phyloP scores from a whole-genome alignment of 2,888 invertebrate species.

The Saturnia pavonia region DNA sequence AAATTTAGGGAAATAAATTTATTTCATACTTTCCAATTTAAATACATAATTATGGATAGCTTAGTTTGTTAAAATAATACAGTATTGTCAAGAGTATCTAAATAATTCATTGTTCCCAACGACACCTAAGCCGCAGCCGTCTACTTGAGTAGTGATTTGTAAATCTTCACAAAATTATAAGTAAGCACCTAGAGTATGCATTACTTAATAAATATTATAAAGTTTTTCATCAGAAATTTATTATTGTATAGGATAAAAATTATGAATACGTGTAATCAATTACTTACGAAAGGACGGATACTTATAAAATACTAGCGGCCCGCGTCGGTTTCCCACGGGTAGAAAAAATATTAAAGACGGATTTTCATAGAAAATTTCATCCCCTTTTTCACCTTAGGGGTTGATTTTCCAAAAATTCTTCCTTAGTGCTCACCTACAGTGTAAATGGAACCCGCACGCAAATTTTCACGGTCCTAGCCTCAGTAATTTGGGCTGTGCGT shows the following conservation, averaged over 20 bases:
- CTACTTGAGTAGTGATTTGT: constrained; percentile 45
- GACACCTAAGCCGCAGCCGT: constrained; percentile 51
- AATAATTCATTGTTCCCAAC: constrained; percentile 64
- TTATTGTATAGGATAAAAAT: background rate
- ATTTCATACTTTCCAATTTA: background rate
- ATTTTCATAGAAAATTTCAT: too few species aligned
- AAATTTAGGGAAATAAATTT: background rate
- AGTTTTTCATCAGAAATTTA: too few species aligned
- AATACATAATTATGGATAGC: background rate
- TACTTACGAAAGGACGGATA: background rate
- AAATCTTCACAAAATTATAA: constrained; percentile 60
- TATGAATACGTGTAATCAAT: background rate
- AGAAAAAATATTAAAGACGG: too few species aligned
- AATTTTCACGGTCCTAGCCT: too few species aligned
- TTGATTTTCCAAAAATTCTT: too few species aligned
- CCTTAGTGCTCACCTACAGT: too few species aligned
- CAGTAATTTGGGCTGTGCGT: too few species aligned
- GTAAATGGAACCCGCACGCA: too few species aligned
- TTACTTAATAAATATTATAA: background rate
- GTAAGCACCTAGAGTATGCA: constrained; percentile 43
- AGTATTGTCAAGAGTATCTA: constrained; percentile 35
- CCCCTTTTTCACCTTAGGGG: too few species aligned
- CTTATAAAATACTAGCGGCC: too few species aligned
- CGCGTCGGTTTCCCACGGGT: too few species aligned
- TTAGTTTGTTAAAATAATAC: background rate